phyloP scores from a whole-genome alignment of 2,888 invertebrate species.

The Ceraclea dissimilis region DNA sequence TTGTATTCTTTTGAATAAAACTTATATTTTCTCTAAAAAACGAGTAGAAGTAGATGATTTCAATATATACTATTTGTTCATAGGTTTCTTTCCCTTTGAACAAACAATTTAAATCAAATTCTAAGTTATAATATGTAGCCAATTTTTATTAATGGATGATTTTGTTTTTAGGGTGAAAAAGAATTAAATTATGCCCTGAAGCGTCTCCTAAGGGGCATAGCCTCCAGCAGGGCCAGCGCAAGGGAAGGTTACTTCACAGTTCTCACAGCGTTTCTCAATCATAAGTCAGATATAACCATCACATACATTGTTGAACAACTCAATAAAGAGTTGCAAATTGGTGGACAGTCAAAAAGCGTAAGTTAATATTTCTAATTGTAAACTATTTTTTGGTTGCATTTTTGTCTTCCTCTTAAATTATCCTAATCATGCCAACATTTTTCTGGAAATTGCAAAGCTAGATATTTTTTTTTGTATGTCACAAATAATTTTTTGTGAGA shows the following conservation, averaged over 20 bases:
- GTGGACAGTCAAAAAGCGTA: conserved; percentile 59
- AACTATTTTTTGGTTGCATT: neutral
- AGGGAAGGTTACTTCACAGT: conserved; percentile 63
- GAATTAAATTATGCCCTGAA: conserved; percentile 61
- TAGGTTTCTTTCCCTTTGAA: no score
- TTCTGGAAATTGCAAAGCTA: no score
- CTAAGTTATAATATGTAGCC: no score
- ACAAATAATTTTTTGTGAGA: no score
- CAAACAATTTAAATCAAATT: no score
- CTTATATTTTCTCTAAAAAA: no score
- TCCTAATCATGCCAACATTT: no score
- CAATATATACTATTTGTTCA: no score
- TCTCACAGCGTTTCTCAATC: conserved; percentile 53
- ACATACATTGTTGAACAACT: conserved; percentile 50
- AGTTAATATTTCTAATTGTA: conserved; percentile 31
- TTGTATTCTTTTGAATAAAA: neutral
- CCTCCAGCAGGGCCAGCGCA: conserved; percentile 55
- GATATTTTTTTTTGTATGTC: neutral
- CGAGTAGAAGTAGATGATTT: no score
- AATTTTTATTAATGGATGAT: neutral
- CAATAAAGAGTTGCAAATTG: conserved; percentile 58
- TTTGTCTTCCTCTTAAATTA: no score
- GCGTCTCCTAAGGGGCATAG: conserved; percentile 63
- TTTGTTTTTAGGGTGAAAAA: conserved; percentile 43
- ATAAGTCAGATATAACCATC: conserved; percentile 43